These are phyloP conservation scores for Triplophysa dalaica DNA, from an alignment of 2,113 vertebrate genomes.

Conservation along the genomic window DNA sequence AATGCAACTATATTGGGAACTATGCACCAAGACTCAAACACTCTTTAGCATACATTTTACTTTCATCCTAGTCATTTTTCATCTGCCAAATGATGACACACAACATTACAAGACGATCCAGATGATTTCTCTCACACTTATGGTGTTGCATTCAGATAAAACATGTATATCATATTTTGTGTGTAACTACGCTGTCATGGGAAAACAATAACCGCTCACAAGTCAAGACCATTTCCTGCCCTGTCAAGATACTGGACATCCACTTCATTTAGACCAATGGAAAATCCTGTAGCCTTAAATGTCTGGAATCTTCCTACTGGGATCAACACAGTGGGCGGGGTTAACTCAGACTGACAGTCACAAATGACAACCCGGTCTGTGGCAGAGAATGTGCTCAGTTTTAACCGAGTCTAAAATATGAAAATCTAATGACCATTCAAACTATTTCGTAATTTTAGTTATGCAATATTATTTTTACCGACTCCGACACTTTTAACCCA, in stretches of 20 bases:
- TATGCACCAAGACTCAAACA: background rate
- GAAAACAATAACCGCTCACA: background rate
- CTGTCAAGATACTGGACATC: background rate
- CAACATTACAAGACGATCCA: background rate
- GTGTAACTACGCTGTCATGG: background rate
- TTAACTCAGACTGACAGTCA: slow-evolving; percentile 34
- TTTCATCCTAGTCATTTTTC: background rate
- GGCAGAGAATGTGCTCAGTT: background rate
- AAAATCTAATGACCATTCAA: background rate
- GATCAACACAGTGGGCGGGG: slow-evolving; percentile 33
- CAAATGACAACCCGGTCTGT: slow-evolving; percentile 33
- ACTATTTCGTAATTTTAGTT: too few relatives aligned
- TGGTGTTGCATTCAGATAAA: background rate
- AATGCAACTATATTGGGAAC: background rate
- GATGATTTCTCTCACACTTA: background rate
- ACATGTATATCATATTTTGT: background rate
- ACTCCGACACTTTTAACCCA: too few relatives aligned
- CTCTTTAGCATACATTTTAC: background rate
- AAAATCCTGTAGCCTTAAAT: slow-evolving; percentile 59
- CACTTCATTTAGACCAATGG: slow-evolving; percentile 48
- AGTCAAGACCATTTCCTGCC: background rate
- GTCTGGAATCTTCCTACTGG: slow-evolving; percentile 58
- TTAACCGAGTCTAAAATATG: background rate
- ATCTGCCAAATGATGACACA: background rate
- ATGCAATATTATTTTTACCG: too few relatives aligned